These are phyloP conservation scores for Anguilla rostrata DNA, from an alignment of 2,113 vertebrate genomes.

Conservation along the genomic window DNA sequence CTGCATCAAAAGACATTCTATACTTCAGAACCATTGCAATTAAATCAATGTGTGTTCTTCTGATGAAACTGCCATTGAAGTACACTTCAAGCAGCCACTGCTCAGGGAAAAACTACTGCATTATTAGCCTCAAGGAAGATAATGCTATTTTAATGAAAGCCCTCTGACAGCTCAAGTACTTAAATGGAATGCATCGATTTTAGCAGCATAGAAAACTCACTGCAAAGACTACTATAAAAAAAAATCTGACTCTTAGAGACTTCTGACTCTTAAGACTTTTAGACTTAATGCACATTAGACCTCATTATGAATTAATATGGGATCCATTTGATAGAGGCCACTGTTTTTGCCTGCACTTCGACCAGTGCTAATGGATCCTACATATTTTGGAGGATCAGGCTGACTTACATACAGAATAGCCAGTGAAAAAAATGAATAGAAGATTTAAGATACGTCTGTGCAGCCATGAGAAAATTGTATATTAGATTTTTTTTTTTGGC, in stretches of 20 bases:
- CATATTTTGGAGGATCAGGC: neutral
- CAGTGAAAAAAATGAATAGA: neutral
- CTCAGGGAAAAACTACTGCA: constrained; percentile 13
- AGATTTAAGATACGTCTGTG: neutral
- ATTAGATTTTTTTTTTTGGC: neutral
- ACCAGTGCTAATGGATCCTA: neutral
- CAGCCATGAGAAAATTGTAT: neutral
- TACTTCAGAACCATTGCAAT: constrained; percentile 29
- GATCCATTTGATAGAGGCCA: neutral
- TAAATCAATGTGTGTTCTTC: neutral
- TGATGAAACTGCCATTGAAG: constrained; percentile 28
- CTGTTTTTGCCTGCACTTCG: neutral
- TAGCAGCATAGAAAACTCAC: neutral
- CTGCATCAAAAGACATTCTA: neutral
- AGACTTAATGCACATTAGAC: neutral
- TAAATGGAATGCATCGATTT: constrained; percentile 28
- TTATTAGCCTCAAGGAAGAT: constrained; percentile 28
- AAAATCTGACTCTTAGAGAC: neutral
- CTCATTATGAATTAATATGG: neutral
- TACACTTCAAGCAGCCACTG: constrained; percentile 20
- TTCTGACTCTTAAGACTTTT: neutral
- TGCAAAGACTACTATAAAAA: neutral
- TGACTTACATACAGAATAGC: neutral
- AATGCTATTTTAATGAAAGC: constrained; percentile 33
- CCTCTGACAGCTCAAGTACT: neutral